These are phyloP conservation scores for Aphelenchoides besseyi DNA, from an alignment of 1,140 invertebrate species.

Conservation along the genomic window DNA sequence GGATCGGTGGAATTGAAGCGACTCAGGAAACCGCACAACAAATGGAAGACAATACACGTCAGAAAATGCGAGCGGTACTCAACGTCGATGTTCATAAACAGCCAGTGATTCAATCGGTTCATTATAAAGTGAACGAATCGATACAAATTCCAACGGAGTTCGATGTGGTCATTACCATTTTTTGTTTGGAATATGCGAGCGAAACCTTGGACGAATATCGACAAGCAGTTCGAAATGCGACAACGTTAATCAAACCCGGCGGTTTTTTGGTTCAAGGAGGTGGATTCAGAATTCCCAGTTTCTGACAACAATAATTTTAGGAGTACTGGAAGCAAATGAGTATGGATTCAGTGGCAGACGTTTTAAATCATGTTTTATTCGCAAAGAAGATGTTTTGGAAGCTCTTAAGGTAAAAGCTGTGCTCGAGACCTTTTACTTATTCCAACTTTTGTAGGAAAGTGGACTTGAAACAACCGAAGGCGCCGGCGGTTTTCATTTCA, in stretches of 20 bases:
- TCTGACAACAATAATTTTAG: slow-evolving; percentile 20
- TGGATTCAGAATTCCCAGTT: slow-evolving; percentile 25
- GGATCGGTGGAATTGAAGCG: slow-evolving; percentile 57
- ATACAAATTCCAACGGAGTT: slow-evolving; percentile 48
- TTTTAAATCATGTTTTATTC: slow-evolving; percentile 50
- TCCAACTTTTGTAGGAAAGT: slow-evolving; percentile 41
- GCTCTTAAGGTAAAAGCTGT: slow-evolving; percentile 24
- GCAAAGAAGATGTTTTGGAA: slow-evolving; percentile 36
- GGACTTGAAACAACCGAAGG: slow-evolving; percentile 44
- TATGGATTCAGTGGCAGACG: slow-evolving; percentile 48
- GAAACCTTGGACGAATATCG: slow-evolving; percentile 56
- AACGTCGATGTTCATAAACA: slow-evolving; percentile 56
- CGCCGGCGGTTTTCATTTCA: slow-evolving; percentile 49
- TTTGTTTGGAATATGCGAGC: slow-evolving; percentile 59
- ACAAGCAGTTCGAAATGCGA: slow-evolving; percentile 47
- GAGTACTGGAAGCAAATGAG: slow-evolving; percentile 49
- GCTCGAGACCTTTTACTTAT: too few relatives aligned
- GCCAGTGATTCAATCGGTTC: slow-evolving; percentile 42
- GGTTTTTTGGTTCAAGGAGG: slow-evolving; percentile 49
- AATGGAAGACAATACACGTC: slow-evolving; percentile 54
- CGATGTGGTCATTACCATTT: slow-evolving; percentile 56
- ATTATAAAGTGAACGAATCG: slow-evolving; percentile 23
- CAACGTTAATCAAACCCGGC: slow-evolving; percentile 33
- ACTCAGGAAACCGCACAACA: slow-evolving; percentile 40
- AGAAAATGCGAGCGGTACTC: slow-evolving; percentile 57